A percentile compares a stretch with the other conserved stretches of the same genome.
phyloP scores from a whole-genome alignment of 2,113 vertebrate species.

The Hyaena hyaena region DNA sequence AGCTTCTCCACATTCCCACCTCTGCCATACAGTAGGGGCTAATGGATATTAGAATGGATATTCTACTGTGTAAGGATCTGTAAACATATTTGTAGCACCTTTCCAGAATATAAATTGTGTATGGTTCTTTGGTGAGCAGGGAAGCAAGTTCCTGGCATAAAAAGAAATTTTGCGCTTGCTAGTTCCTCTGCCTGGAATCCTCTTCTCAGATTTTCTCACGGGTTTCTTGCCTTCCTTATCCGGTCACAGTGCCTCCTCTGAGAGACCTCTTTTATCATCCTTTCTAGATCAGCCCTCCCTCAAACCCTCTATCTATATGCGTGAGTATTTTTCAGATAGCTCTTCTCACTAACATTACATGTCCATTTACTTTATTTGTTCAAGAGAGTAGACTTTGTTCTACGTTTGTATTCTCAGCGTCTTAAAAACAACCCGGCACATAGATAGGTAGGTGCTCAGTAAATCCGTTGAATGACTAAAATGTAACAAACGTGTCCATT shows the following conservation, averaged over 20 bases:
- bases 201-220: background rate
- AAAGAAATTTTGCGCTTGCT: background rate
- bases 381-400: slow-evolving; percentile 41
- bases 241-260: background rate
- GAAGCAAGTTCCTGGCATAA: background rate
- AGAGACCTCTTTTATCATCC: background rate
- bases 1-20: background rate
- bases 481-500: slow-evolving; percentile 51
- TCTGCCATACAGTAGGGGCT: background rate
- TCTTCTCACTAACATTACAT: slow-evolving; percentile 1
- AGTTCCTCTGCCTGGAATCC: background rate
- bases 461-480: slow-evolving; percentile 38
- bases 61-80: background rate
- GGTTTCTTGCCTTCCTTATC: background rate
- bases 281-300: background rate
- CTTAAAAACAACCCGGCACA: background rate
- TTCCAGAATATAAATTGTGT: background rate
- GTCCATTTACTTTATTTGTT: background rate
- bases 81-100: background rate
- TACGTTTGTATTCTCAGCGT: background rate
- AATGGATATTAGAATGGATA: background rate
- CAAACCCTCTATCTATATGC: background rate
- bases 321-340: background rate
- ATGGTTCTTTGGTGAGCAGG: background rate
- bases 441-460: background rate